phyloP scores from a whole-genome alignment of 2,113 vertebrate species.

The Eudyptes chrysolophus region DNA sequence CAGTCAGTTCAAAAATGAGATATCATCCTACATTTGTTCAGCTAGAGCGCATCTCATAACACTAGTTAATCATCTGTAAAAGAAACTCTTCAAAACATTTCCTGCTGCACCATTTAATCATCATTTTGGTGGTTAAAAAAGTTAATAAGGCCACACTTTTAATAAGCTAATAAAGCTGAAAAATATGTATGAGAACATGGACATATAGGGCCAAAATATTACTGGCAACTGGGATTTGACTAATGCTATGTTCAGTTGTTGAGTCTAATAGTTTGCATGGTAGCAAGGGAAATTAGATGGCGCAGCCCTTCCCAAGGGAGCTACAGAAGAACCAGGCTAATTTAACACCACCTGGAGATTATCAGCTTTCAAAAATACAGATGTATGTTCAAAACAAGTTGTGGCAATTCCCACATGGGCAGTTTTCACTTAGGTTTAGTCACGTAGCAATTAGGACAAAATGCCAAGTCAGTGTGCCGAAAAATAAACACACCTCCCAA shows the following conservation, averaged over 20 bases:
- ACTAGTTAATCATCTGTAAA: background rate
- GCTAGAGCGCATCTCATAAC: background rate
- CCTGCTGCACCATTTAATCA: background rate
- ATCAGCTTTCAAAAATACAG: background rate
- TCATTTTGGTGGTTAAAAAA: background rate
- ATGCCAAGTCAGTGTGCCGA: background rate
- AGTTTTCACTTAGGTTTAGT: background rate
- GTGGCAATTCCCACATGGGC: background rate
- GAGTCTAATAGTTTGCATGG: background rate
- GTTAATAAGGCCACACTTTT: background rate
- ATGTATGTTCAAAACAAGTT: background rate
- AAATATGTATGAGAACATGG: background rate
- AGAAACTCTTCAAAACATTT: background rate
- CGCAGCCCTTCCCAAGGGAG: background rate
- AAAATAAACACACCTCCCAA: background rate
- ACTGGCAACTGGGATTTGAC: background rate
- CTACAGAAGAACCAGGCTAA: background rate
- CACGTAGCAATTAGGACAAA: background rate
- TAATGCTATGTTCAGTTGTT: background rate
- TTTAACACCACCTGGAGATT: background rate
- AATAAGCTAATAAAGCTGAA: background rate
- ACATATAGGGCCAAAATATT: background rate
- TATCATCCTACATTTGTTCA: background rate
- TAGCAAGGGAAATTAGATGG: slow-evolving; percentile 21
- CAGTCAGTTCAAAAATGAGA: background rate